Base-by-base conservation (phyloP, 2,113 vertebrate genomes). In the Pituophis catenifer region DNA sequence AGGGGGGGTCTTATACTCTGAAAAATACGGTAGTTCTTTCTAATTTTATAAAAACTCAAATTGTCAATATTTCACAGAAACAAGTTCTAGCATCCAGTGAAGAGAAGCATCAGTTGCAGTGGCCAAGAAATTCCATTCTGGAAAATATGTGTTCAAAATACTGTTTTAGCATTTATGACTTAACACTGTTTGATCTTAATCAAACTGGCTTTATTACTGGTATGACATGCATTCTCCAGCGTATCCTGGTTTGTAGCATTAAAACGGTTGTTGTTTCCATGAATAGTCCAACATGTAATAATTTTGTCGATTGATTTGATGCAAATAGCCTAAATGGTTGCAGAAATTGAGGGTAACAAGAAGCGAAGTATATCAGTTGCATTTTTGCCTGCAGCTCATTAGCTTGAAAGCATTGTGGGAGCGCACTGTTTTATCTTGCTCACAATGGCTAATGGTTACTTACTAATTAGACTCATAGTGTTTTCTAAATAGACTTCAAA, bases 401-500 rank as follows among this genome's bases (percentile, higher is more conserved):
- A 26, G 24, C 17, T 44, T 81, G 75, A 81, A 81, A 81, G 17
- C 17, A 38, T 21, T 95, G 96, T 53, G 38, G 57, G 95, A 95
- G n/a, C 58, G 38, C 4, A 5, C 62, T 95, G 95, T 48, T 96
- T 94, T 91, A 93, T 70, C 91, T 58, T 96, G 95, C 52, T 96
- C 91, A 94, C 90, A 93, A 94, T 92, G 90, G 93, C 70, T 94
- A 93, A 94, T 94, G 90, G 90, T 88, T 92, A 26, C 53, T 26
- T 44, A 57, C 44, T 93, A 95, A 96, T 95, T 93, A 91, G 29
- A 75, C 93, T 93, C 89, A 89, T 85, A 33, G 58, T 92, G 86
- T 91, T 91, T 95, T 50, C 89, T 94, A 95, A 96, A 93, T 93
- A 94, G 95, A 33, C 90, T 90, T 93, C 93, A 95, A 95, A 33